Evolutionary conservation across 2,888 invertebrate genomes (phyloP), one percentile per base, ranked within the genome.

Genomic region (Platypus cylindrus): DNA sequence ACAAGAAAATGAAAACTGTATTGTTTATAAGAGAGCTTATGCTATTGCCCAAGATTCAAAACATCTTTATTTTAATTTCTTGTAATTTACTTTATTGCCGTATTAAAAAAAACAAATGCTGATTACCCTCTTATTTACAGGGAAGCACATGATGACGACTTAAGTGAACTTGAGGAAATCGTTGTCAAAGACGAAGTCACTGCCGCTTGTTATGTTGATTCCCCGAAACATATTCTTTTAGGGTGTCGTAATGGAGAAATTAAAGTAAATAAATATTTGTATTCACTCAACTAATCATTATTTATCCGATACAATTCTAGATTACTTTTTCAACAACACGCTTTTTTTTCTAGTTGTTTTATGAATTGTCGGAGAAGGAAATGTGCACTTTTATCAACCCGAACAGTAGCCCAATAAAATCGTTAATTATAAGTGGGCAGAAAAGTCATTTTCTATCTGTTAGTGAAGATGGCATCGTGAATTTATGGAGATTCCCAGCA

Each of bases 41-140:
- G 54, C 63, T 31, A 53, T 73, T 3, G 75, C 75, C 1, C 58
- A 56, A 16, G 59, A 61, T 37, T 61, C 63, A 20, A 56, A 59
- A 3, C 64, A 64, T 20, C 60, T 78, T 8, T 81, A 78, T 52
- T 68, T 80, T 45, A 70, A 73, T 35, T 71, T 78, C 48, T 58
- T 67, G 64, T 73, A 62, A 64, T 67, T 60, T 16, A 14, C 43
- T 34, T 27, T 37, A 22, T 32, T 24, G 37, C 30, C 23, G 11
- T 30, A 34, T 37, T 26, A 30, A 38, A 48, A 8, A 36, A 55
- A 54, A 18, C 47, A n/a, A n/a, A n/a, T n/a, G n/a, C n/a, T n/a
- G n/a, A n/a, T n/a, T n/a, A n/a, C n/a, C n/a, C n/a, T n/a, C n/a
- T n/a, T n/a, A n/a, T n/a, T n/a, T n/a, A n/a, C n/a, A n/a, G n/a